Base-by-base conservation (phyloP, 1,140 invertebrate genomes). In the Oryctes rhinoceros region DNA sequence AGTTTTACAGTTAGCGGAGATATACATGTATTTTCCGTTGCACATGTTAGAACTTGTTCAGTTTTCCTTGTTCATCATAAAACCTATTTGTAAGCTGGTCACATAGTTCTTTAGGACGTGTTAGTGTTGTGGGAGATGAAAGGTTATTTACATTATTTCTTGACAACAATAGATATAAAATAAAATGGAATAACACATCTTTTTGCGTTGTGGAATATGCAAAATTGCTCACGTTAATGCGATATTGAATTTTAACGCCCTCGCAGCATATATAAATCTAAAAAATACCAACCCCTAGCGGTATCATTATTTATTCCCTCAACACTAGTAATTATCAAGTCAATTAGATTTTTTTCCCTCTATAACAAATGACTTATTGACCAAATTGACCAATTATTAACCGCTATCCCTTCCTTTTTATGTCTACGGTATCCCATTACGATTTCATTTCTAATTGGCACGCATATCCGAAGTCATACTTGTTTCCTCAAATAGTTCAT, bases 311-410 rank as follows among this genome's bases (percentile, higher is more conserved):
- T 71, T 71, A 71, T 24, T 71, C 35, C 49, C 49, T 53, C 49
- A 53, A 53, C 49, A 53, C 49, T 53, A 53, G 49, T 53, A 15
- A 53, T 53, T 53, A 53, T 53, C 49, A 53, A 53, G 49, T 53
- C 49, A 53, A 53, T 53, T 53, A 53, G 49, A 53, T 53, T 53
- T 53, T 15, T 53, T 53, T 53, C 4, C 24, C 49, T 53, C 4
- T 3, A 53, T 53, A 53, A 53, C 13, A 53, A 53, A 53, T 53
- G 49, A 53, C 49, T 53, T 15, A 53, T 53, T 53, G 49, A 53
- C 49, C 49, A 53, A 53, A 53, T 53, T 53, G 49, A 53, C 49
- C 49, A 53, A 53, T 53, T 53, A 53, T 53, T 53, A 53, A 53
- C 13, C 49, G n/a, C 49, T 13, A 53, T 53, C 49, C 49, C 49